A percentile compares a stretch with the other conserved stretches of the same genome.
phyloP scores from a whole-genome alignment of 2,797 vertebrate species.

The Rostrhamus sociabilis region DNA sequence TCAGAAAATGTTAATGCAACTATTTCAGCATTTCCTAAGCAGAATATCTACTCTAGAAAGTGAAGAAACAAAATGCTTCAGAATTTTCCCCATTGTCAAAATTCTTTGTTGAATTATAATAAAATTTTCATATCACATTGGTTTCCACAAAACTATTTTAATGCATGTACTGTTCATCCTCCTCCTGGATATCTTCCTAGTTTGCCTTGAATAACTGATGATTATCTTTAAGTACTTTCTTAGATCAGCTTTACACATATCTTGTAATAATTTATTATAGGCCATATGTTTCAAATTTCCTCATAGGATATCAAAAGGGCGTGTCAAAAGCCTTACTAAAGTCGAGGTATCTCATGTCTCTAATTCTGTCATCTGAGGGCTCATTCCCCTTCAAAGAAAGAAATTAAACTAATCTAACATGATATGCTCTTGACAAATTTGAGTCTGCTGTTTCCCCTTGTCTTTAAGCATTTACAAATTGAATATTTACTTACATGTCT shows the following conservation, averaged over 20 bases:
- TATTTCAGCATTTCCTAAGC: neutral
- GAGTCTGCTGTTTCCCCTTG: neutral
- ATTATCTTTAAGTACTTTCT: neutral
- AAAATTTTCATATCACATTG: neutral
- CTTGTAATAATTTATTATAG: neutral
- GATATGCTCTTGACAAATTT: neutral
- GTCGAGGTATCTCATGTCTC: neutral
- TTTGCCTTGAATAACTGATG: neutral
- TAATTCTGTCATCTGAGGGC: neutral
- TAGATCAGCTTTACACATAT: neutral
- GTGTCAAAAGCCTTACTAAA: neutral
- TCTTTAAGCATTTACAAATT: neutral
- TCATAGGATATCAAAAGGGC: neutral
- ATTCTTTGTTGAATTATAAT: neutral
- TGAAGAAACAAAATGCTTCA: neutral
- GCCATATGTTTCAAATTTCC: neutral
- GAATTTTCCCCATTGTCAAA: neutral
- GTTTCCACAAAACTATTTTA: neutral
- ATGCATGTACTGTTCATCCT: neutral
- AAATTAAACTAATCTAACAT: neutral
- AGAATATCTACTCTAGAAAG: neutral
- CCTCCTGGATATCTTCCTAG: neutral
- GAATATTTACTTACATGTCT: neutral
- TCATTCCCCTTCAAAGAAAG: neutral
- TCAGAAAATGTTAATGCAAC: neutral